Evolutionary conservation across 2,888 invertebrate genomes (phyloP).

Genomic region (Eristalis intricaria): DNA sequence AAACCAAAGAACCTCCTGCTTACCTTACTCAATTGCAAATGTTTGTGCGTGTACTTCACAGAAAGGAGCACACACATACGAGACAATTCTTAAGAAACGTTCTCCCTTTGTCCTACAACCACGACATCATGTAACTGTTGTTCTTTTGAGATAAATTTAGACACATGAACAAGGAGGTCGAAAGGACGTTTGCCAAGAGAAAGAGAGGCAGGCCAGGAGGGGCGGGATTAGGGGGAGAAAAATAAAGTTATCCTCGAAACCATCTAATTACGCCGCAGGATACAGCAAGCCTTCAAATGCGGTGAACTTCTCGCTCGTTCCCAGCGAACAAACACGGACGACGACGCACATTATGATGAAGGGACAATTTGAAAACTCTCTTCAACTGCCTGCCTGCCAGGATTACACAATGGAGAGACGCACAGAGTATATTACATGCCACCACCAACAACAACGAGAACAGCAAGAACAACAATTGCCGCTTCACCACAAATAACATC

Average conservation of each 20-base stretch:
- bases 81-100: not conserved
- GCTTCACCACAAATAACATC: constrained; percentile 48
- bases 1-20: not conserved
- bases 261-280: constrained; percentile 59
- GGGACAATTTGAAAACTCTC: constrained; percentile 60
- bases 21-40: not conserved
- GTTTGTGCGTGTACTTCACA: not conserved
- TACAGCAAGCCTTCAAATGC: constrained; percentile 7
- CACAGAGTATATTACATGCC: constrained; percentile 49
- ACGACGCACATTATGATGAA: constrained; percentile 34
- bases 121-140: constrained; percentile 1
- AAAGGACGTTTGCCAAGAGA: not conserved
- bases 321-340: not conserved
- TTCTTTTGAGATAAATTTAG: constrained; percentile 1
- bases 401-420: constrained; percentile 44
- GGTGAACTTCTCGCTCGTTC: not conserved
- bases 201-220: too few relatives aligned
- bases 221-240: not conserved
- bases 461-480: constrained; percentile 53
- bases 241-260: constrained; percentile 30
- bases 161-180: not conserved
- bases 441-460: not conserved
- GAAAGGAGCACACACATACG: not conserved
- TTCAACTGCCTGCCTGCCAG: constrained; percentile 36
- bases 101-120: not conserved